Conservation (phyloP, 2,888 invertebrate species). For the Mimachlamys varia region DNA sequence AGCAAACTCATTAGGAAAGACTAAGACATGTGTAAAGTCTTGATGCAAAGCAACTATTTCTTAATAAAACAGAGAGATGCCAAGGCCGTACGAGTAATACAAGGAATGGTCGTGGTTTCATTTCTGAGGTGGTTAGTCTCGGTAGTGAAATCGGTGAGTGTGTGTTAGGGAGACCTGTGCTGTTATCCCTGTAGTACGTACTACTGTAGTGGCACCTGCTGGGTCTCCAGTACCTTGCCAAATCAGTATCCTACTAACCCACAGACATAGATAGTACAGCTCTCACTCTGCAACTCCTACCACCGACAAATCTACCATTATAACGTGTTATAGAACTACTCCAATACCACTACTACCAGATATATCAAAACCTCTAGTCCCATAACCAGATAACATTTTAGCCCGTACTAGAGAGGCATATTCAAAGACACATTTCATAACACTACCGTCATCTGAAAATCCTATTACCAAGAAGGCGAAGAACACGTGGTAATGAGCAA, state of each 20-base stretch:
- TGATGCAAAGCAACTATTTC: background rate
- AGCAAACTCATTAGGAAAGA: background rate
- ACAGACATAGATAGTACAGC: background rate
- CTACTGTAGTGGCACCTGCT: background rate
- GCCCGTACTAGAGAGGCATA: too few species aligned
- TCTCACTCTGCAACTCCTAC: background rate
- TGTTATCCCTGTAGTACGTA: background rate
- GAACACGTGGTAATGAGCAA: too few species aligned
- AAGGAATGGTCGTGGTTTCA: background rate
- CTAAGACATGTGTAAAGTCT: background rate
- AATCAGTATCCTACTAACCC: slow-evolving; percentile 18
- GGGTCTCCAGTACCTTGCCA: background rate
- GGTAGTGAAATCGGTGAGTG: background rate
- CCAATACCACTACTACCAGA: background rate
- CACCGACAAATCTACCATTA: background rate
- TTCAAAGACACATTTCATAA: too few species aligned
- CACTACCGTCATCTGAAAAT: too few species aligned
- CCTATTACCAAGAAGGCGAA: too few species aligned
- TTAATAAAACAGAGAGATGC: background rate
- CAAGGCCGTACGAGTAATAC: background rate
- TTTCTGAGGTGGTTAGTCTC: background rate
- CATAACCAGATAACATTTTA: background rate
- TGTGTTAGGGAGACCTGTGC: background rate
- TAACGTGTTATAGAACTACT: background rate
- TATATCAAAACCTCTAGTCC: background rate